Base-by-base conservation (phyloP, 2,113 vertebrate genomes). In the Geococcyx californianus region DNA sequence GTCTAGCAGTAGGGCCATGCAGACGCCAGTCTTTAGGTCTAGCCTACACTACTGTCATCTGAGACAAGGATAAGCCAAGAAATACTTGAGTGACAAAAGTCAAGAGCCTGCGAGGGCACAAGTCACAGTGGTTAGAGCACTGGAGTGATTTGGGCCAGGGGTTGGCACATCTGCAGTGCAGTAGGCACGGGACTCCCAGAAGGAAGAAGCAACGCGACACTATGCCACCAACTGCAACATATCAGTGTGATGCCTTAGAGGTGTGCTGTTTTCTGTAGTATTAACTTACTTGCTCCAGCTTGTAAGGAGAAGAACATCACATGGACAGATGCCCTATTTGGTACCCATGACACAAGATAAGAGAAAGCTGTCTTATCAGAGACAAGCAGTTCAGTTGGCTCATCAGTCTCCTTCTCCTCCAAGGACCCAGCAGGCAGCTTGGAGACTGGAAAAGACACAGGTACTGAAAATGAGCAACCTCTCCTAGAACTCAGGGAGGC, bases 311-410 rank as follows among this genome's bases (percentile, higher is more conserved):
- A 55, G 87, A 92, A n/a, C 1, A 1, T 55, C 70, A 44, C 26
- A 38, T 1, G 45, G 51, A 49, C 66, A 76, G 25, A 23, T 0
- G 0, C 21, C 40, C 34, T 78, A 9, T 45, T 52, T 81, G 21
- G 25, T 42, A 40, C 47, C 15, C 0, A 0, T 33, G 25, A 56
- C 0, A 6, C 3, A 14, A 75, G 62, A 16, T 8, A 79, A 68
- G 44, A 51, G 33, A 58, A 68, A 73, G 31, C 36, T 87, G 16
- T 84, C 33, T 56, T 63, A 54, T 52, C 19, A 82, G 49, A 78
- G 11, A 78, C 23, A 38, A 76, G 29, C 1, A 1, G 44, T 33
- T 85, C 58, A 68, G 25, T 4, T 75, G 54, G 31, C 40, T n/a
- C 1, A 3, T 75, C 21, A 10, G 3, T 38, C 36, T 91, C 49